phyloP scores from a whole-genome alignment of 2,888 invertebrate species.

The Drosophila sordidapex region DNA sequence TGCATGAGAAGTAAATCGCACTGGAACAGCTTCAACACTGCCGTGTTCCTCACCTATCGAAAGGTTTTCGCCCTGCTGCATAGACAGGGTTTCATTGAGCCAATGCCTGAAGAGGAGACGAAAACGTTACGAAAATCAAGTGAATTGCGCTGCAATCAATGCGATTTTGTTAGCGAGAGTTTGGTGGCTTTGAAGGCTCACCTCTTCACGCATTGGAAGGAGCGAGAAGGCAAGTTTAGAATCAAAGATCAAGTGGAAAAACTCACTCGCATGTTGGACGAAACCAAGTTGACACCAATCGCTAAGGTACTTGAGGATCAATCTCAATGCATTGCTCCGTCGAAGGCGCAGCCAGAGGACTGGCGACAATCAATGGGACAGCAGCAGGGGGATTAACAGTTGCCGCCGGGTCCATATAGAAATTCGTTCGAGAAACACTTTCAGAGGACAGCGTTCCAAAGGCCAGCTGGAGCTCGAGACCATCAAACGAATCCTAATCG shows the following conservation, averaged over 20 bases:
- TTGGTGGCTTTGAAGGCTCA: conserved; percentile 47
- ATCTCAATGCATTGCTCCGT: too few relatives aligned
- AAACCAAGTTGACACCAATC: conserved; percentile 6
- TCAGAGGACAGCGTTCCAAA: background rate
- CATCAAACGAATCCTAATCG: background rate
- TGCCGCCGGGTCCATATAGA: too few relatives aligned
- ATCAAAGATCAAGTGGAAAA: conserved; percentile 13
- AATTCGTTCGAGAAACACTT: background rate
- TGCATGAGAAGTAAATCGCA: conserved; percentile 37
- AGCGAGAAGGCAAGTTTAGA: conserved; percentile 17
- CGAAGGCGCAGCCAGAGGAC: background rate
- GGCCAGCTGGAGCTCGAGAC: too few relatives aligned
- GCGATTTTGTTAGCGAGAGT: conserved; percentile 36
- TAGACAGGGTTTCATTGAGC: conserved; percentile 44
- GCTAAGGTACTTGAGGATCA: background rate
- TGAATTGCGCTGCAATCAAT: conserved; percentile 53
- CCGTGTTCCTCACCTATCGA: conserved; percentile 51
- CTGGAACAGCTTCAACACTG: conserved; percentile 69
- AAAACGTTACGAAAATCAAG: conserved; percentile 1
- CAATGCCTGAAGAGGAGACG: conserved; percentile 19
- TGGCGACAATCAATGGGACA: background rate
- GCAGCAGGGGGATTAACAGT: background rate
- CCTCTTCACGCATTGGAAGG: conserved; percentile 53
- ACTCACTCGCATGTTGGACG: conserved; percentile 25
- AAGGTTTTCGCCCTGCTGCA: conserved; percentile 40